A percentile compares a stretch with the other conserved stretches of the same genome.
phyloP scores from a whole-genome alignment of 2,113 vertebrate genomes.

The Amazona vittata region DNA sequence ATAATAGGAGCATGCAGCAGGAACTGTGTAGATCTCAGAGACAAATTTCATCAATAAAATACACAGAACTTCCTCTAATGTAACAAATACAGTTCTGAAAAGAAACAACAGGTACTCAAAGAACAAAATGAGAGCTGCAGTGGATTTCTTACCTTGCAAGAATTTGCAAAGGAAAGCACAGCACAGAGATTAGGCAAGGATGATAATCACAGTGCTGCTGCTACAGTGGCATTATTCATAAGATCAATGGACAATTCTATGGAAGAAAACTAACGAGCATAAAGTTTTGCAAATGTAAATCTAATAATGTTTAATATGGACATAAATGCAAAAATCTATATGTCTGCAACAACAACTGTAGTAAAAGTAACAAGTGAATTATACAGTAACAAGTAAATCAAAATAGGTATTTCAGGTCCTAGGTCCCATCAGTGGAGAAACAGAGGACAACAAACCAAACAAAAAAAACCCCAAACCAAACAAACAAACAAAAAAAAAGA shows the following conservation, averaged over 20 bases:
- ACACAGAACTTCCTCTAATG: not conserved
- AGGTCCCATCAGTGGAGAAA: not conserved
- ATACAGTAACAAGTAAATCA: not conserved
- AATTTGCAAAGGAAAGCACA: not conserved
- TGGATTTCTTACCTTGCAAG: not conserved
- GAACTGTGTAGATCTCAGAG: not conserved
- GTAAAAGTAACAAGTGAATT: not conserved
- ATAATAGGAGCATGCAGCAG: not conserved
- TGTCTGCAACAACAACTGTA: not conserved
- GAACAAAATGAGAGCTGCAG: not conserved
- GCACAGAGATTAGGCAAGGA: not conserved
- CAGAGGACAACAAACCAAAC: not conserved
- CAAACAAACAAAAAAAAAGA: accelerated
- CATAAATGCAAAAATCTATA: not conserved
- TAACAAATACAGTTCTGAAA: not conserved
- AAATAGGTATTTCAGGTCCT: not conserved
- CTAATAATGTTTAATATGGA: slow-evolving; percentile 20
- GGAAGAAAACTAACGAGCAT: not conserved
- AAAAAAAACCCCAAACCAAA: not conserved
- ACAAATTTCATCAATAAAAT: not conserved
- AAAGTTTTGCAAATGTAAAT: slow-evolving; percentile 4
- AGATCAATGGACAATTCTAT: not conserved
- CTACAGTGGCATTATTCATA: not conserved
- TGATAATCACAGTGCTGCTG: not conserved
- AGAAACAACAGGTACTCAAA: not conserved